Evolutionary conservation across 2,797 vertebrate genomes (phyloP).

Genomic region (Salarias fasciatus): DNA sequence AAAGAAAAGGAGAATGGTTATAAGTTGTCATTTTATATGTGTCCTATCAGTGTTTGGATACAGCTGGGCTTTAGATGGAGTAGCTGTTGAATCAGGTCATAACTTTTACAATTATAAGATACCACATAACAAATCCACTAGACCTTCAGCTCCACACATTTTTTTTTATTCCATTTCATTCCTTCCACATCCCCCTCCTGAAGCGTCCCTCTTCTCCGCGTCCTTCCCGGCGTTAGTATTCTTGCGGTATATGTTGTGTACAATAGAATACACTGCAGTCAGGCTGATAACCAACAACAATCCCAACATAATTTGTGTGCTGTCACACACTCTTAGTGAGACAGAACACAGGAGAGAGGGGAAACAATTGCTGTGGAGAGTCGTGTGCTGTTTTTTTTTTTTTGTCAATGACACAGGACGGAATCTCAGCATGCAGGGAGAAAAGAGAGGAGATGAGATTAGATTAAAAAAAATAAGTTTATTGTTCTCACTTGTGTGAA

Average conservation of each 20-base stretch:
- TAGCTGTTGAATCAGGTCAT: neutral
- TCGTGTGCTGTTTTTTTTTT: constrained; percentile 16
- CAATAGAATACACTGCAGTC: constrained; percentile 44
- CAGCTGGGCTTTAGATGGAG: constrained; percentile 3
- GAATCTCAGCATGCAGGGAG: constrained; percentile 18
- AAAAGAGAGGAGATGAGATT: constrained; percentile 31
- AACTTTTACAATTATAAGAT: constrained; percentile 1
- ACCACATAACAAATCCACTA: constrained; percentile 10
- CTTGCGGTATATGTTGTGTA: constrained; percentile 31
- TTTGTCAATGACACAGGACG: constrained; percentile 56
- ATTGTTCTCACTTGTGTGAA: constrained; percentile 53
- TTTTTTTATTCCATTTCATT: constrained; percentile 13
- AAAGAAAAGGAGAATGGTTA: neutral
- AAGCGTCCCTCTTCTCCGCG: constrained; percentile 10
- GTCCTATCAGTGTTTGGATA: neutral
- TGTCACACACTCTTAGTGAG: constrained; percentile 58
- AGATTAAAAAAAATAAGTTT: constrained; percentile 43
- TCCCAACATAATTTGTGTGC: constrained; percentile 58
- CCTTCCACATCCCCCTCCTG: neutral
- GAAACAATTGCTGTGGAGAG: constrained; percentile 53
- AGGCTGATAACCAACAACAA: constrained; percentile 62
- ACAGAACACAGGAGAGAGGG: constrained; percentile 42
- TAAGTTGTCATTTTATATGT: neutral
- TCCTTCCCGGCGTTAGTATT: constrained; percentile 42
- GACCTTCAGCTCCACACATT: constrained; percentile 1